Evolutionary conservation across 2,888 invertebrate species (phyloP), one percentile per base, ranked within the genome.

Genomic region (Lochmaea crataegi): DNA sequence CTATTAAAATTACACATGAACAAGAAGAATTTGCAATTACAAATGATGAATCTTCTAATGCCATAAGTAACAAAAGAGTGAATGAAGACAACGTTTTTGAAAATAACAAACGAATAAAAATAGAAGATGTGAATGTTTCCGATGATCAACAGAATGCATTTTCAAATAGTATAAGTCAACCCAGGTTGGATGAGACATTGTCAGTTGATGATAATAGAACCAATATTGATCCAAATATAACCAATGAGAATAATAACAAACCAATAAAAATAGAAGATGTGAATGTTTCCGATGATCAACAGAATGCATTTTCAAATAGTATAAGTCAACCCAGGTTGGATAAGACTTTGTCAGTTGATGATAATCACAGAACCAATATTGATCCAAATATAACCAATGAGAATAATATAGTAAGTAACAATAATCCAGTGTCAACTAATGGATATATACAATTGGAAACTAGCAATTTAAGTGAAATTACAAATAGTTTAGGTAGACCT

Each of bases 1-100:
- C 87, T 81, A 78, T 89, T 0, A 77, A 87, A 78, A 75, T 85
- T 68, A 83, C 82, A 51, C 42, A 74, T 11, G 75, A 77, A 60
- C 73, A 73, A 53, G 57, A 65, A 22, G 65, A 69, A 51, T n/a
- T 7, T 32, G 48, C 12, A 41, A 3, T 12, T 65, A 22, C 12
- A 56, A 41, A 57, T 32, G n/a, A 57, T 32, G n/a, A 10, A 32
- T 65, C n/a, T 26, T 56, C 16, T 18, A 56, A 41, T 66, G 16
- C 32, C 16, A 16, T 57, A 41, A 16, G 7, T 32, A 67, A n/a
- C 11, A 68, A 68, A 68, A 45, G 68, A 61, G 7, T 11, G n/a
- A 11, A 58, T 67, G 45, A 14, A 60, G 67, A 67, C 42, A 58
- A 58, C 32, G 26, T 45, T 45, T 18, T 14, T 22, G 22, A 26